phyloP scores from a whole-genome alignment of 1,140 invertebrate species.

The Lordiphosa mommai region DNA sequence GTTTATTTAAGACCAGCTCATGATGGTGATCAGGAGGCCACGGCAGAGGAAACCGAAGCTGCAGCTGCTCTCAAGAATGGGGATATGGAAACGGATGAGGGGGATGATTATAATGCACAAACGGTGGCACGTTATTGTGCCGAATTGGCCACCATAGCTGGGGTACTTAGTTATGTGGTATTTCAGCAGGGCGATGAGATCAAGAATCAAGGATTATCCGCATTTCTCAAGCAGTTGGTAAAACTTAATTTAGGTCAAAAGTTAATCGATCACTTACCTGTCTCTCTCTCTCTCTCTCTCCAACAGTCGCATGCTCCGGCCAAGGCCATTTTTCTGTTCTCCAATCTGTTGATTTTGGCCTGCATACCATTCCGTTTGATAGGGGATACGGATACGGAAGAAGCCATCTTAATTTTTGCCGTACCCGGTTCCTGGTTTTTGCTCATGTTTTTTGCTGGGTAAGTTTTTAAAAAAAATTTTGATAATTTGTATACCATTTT shows the following conservation, averaged over 20 bases:
- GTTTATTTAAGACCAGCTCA: conserved; percentile 92
- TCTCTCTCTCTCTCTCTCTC: conserved; percentile 12
- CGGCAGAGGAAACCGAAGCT: not conserved
- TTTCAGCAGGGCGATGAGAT: conserved; percentile 96
- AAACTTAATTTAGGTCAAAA: no score
- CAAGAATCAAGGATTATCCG: conserved; percentile 93
- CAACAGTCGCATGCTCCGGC: conserved; percentile 94
- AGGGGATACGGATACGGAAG: conserved; percentile 89
- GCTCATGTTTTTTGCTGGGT: conserved; percentile 99
- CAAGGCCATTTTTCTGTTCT: conserved; percentile 95
- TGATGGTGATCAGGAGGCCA: conserved; percentile 77
- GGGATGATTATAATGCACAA: conserved; percentile 76
- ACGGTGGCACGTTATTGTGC: conserved; percentile 85
- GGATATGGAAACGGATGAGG: not conserved
- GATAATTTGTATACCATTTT: no score
- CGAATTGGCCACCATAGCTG: conserved; percentile 91
- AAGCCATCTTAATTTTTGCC: conserved; percentile 94
- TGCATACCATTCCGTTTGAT: conserved; percentile 94
- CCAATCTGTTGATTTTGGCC: conserved; percentile 94
- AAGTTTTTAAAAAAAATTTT: no score
- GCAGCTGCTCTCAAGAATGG: conserved; percentile 28
- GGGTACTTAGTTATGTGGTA: conserved; percentile 93
- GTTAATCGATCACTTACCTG: no score
- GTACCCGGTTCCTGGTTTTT: conserved; percentile 98
- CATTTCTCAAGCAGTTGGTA: conserved; percentile 96